Evolutionary conservation across 2,888 invertebrate species (phyloP), one percentile per base, ranked within the genome.

Genomic region (Zele albiditarsus): DNA sequence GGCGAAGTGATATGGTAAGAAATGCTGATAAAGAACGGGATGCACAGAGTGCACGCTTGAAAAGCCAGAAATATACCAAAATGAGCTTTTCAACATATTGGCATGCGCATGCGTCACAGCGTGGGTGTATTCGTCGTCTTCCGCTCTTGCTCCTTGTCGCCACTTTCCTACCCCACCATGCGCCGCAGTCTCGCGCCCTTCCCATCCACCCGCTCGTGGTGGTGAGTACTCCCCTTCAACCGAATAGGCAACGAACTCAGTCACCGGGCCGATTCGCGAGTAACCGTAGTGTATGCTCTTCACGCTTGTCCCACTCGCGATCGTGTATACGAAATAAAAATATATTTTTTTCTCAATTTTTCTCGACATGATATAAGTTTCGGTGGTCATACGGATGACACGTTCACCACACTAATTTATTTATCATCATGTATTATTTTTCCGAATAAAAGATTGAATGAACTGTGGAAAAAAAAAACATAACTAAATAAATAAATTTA

Each of bases 211-310:
- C 82, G 80, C 76, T 84, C 84, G 79, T 80, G 83, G 77, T 74
- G 74, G 74, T 77, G 78, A 74, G 65, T 60, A 69, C 65, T 77
- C 78, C 79, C 78, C 78, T 74, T 76, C 74, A 84, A 82, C 78
- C 83, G 84, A 83, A 63, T 20, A 53, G 53, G 20, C 53, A 73
- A 71, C 67, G 74, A 79, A 80, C 80, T 88, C 88, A 88, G 88
- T 88, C 85, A 87, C 86, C 88, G 87, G 87, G 83, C 84, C 85
- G 88, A 87, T 85, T 84, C 85, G 86, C 85, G 83, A 84, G 84
- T 81, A 84, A 83, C 84, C 86, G 83, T 83, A 82, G 79, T 78
- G 78, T 76, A 75, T 71, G 75, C 77, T 74, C 57, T 72, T 75
- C 73, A 67, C 76, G 79, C 76, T 73, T 67, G 27, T 74, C 33